Evolutionary conservation across 2,888 invertebrate genomes (phyloP).

Genomic region (Pyrrhosoma nymphula): DNA sequence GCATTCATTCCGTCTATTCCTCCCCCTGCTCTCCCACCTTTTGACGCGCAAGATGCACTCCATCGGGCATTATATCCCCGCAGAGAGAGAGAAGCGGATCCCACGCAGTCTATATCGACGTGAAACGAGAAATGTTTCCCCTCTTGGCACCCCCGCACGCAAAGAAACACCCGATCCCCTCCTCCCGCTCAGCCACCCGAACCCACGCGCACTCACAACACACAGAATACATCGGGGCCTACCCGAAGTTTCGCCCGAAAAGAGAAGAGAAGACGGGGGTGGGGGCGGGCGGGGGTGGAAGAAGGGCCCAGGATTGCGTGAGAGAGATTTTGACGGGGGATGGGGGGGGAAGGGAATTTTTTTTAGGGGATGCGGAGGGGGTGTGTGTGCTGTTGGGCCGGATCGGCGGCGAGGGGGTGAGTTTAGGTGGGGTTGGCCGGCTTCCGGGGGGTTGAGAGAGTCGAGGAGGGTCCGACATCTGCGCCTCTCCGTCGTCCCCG

Average conservation of each 20-base stretch:
- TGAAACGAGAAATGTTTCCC: slow-evolving; percentile 43
- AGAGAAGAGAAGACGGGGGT: not conserved
- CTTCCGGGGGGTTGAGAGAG: slow-evolving; percentile 71
- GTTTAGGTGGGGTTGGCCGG: not conserved
- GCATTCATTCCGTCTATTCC: not conserved
- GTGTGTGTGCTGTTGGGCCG: not conserved
- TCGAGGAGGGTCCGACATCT: slow-evolving; percentile 73
- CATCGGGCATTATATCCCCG: slow-evolving; percentile 5
- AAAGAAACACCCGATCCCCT: slow-evolving; percentile 20
- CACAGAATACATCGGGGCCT: not conserved
- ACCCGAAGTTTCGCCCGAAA: not conserved
- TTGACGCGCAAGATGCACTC: not conserved
- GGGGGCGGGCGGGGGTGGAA: not conserved
- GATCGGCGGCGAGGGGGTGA: not conserved
- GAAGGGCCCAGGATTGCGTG: slow-evolving; percentile 37
- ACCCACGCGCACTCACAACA: not conserved
- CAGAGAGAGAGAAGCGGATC: slow-evolving; percentile 9
- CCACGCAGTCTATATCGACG: slow-evolving; percentile 60
- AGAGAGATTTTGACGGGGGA: slow-evolving; percentile 31
- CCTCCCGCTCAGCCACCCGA: not conserved
- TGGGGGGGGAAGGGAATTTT: not conserved
- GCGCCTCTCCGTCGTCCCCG: slow-evolving; percentile 70
- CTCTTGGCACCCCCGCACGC: slow-evolving; percentile 13
- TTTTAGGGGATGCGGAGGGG: not conserved
- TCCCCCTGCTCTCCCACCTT: not conserved